Evolutionary conservation across 2,113 vertebrate genomes (phyloP), one percentile per base, ranked within the genome.

Genomic region (Choloepus hoffmanni): DNA sequence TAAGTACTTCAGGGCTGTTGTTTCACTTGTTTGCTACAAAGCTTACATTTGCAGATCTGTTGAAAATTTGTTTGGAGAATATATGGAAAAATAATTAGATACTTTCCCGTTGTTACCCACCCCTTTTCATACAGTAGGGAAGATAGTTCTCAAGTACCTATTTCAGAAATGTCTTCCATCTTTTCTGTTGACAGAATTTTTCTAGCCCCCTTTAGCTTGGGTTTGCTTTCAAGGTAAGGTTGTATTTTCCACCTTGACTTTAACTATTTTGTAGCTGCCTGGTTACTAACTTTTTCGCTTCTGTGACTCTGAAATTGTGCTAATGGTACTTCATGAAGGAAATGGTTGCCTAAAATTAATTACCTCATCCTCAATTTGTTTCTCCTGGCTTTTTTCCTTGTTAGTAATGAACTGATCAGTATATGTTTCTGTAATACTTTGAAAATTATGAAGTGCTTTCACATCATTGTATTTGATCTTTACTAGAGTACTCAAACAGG

Each of bases 51-150:
- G 33, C 40, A 92, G 33, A 55, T 33, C 2, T 67, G 19, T 92
- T 95, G 36, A 79, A 40, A 92, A 60, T 87, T 55, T 94, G 26
- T 68, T 90, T 68, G 40, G 60, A 95, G 58, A 82, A 14, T 48
- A 85, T 2, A 4, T 88, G 63, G 28, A 65, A 86, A 70, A 92
- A 40, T 58, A 90, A 77, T 62, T 67, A 63, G 50, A 5, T 36
- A 72, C 30, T 79, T 89, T 3, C 5, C 24, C 74, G 30, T 92
- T 62, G 48, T 87, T 89, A 45, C 60, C 48, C 72, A n/a, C 0
- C 65, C 30, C 24, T 95, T 92, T 94, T 86, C 36, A 87, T 10
- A 33, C n/a, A 83, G 9, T 67, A 7, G 55, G 53, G 63, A 84
- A 77, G 67, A 87, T 96, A 24, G 0, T 70, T 62, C 14, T 28